Base-by-base conservation (phyloP, 2,113 vertebrate genomes). In the Grammomys dolichurus region DNA sequence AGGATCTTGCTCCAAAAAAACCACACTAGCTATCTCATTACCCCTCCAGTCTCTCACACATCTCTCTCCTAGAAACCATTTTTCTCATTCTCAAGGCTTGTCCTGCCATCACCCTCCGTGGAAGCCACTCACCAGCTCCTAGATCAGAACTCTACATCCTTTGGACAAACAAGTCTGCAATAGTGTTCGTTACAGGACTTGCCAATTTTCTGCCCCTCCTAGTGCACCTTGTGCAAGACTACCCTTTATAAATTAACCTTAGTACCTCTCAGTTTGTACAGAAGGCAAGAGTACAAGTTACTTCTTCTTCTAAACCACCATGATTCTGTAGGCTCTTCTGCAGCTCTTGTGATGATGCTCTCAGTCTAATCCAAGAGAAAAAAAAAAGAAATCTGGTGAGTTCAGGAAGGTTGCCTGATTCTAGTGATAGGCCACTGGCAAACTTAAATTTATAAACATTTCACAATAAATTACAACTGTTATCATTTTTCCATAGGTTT, bases 1-100 rank as follows among this genome's bases (percentile, higher is more conserved):
- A 78, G 43, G 54, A 28, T 13, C 19, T 94, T 92, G 56, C 70
- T 65, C 20, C 90, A 33, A 96, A 88, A 77, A 77, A 77, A 40
- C 8, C 8, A 28, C n/a, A 67, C 67, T 43, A 16, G 33, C 26
- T 43, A n/a, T 28, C 67, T 69, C 31, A 26, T n/a, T 46, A 40
- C 51, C 7, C 7, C 26, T 78, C 80, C 48, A 56, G 3, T 19
- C 63, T 80, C 90, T 40, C 80, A 40, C 12, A 40, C 9, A 4
- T 86, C 51, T 69, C 51, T 73, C 31, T 78, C 60, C 54, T 33
- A 92, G 33, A 76, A 10, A 56, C 48, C 58, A 40, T 13, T 28
- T 51, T 14, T 80, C 33, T 75, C 31, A 14, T 5, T 56, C 43
- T 93, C 22, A 24, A 69, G 26, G 63, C n/a, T 58, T 77, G 63